phyloP scores from a whole-genome alignment of 1,140 invertebrate genomes.

The Tetragonula clypearis region DNA sequence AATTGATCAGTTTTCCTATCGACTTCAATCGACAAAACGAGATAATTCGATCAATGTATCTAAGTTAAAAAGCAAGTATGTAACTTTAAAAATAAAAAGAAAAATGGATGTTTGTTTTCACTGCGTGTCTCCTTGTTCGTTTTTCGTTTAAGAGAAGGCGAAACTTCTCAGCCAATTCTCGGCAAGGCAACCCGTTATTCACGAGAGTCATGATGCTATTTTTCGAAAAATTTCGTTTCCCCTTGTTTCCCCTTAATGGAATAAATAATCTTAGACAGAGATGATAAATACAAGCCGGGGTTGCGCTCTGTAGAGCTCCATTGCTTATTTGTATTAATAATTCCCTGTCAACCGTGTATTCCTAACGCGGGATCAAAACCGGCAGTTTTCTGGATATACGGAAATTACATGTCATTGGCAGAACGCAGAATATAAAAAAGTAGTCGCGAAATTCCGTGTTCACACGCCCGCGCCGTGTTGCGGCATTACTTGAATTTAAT shows the following conservation, averaged over 20 bases:
- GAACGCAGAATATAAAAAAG: constrained; percentile 44
- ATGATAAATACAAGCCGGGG: not conserved
- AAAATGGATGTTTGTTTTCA: too few relatives aligned
- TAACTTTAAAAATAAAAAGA: too few relatives aligned
- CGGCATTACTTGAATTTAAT: constrained; percentile 41
- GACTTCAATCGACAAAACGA: too few relatives aligned
- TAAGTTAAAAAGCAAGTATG: too few relatives aligned
- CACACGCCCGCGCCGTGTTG: not conserved
- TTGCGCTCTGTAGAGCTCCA: not conserved
- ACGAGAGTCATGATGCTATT: too few relatives aligned
- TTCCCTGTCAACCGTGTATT: constrained; percentile 16
- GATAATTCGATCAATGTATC: too few relatives aligned
- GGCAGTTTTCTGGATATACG: constrained; percentile 36
- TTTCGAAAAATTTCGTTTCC: not conserved
- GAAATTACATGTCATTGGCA: constrained; percentile 65
- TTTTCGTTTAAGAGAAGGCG: too few relatives aligned
- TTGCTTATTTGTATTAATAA: constrained; percentile 11
- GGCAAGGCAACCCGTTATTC: too few relatives aligned
- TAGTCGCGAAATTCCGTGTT: constrained; percentile 9
- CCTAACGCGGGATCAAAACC: constrained; percentile 39
- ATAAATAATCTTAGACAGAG: not conserved
- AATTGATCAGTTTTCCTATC: too few relatives aligned
- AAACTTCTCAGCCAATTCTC: too few relatives aligned
- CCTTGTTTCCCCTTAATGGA: not conserved
- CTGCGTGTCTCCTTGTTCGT: too few relatives aligned